Conservation (phyloP, 2,888 invertebrate species). For the Zootermopsis nevadensis region DNA sequence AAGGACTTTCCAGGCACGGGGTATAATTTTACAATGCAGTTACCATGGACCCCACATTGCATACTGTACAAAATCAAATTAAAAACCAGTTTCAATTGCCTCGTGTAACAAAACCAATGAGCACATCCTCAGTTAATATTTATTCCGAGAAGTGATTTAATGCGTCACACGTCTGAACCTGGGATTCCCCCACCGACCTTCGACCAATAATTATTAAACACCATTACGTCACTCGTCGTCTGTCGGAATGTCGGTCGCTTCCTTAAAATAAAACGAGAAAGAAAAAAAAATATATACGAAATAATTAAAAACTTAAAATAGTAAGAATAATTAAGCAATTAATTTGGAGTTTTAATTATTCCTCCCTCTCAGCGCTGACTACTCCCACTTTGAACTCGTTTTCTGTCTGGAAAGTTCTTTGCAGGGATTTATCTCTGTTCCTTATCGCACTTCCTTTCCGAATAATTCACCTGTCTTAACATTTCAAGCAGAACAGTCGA, state of each 20-base stretch:
- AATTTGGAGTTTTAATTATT: constrained; percentile 46
- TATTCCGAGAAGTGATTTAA: background rate
- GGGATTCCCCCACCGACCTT: background rate
- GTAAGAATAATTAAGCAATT: constrained; percentile 43
- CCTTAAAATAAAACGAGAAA: background rate
- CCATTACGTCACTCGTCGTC: background rate
- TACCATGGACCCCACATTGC: too few relatives aligned
- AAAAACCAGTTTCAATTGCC: background rate
- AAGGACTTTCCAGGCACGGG: too few relatives aligned
- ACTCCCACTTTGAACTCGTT: constrained; percentile 33
- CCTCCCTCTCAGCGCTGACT: background rate
- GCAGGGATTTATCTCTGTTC: constrained; percentile 39
- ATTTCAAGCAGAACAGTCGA: constrained; percentile 40
- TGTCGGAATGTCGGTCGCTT: background rate
- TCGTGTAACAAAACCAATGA: background rate
- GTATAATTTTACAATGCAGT: too few relatives aligned
- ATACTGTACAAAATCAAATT: background rate
- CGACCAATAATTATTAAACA: background rate
- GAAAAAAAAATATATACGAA: background rate
- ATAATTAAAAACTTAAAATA: constrained; percentile 35
- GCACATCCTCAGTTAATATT: background rate
- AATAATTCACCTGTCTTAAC: constrained; percentile 46
- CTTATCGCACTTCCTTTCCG: constrained; percentile 43
- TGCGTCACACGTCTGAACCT: background rate
- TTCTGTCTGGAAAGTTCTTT: constrained; percentile 30